A percentile compares a stretch with the other conserved stretches of the same genome.
Evolutionary conservation across 2,797 vertebrate genomes (phyloP).

Genomic region (Meda fulgida): DNA sequence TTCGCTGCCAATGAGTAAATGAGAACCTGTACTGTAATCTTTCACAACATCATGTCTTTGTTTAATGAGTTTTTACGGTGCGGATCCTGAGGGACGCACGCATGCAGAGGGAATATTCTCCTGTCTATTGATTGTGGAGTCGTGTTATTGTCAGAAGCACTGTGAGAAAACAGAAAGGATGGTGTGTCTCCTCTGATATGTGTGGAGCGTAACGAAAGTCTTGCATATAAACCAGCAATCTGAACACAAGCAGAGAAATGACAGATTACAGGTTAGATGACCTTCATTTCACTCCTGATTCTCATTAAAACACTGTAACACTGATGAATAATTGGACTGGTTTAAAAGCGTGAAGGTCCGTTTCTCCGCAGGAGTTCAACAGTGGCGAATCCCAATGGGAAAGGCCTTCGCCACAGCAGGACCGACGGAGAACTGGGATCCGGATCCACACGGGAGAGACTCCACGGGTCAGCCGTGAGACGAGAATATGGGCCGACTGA

Average conservation of each 20-base stretch:
- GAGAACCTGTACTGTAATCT: not conserved
- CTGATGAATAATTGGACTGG: slow-evolving; percentile 23
- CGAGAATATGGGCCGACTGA: slow-evolving; percentile 96
- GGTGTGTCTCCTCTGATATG: not conserved
- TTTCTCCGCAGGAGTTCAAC: slow-evolving; percentile 7
- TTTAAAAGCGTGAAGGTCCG: not conserved
- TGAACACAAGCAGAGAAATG: slow-evolving; percentile 18
- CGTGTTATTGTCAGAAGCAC: slow-evolving; percentile 1
- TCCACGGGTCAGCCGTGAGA: slow-evolving; percentile 86
- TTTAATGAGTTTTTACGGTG: not conserved
- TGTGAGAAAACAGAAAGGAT: not conserved
- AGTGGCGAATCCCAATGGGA: not conserved
- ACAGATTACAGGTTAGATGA: not conserved
- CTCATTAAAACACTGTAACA: slow-evolving; percentile 7
- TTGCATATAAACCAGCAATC: not conserved
- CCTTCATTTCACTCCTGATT: slow-evolving; percentile 6
- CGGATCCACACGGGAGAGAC: slow-evolving; percentile 54
- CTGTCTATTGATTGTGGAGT: slow-evolving; percentile 5
- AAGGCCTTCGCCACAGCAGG: slow-evolving; percentile 29
- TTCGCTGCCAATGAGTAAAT: not conserved
- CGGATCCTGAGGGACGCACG: not conserved
- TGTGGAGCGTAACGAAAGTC: not conserved
- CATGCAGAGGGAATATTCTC: not conserved
- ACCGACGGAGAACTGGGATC: slow-evolving; percentile 43
- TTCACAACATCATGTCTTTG: not conserved